Evolutionary conservation across 1,140 invertebrate genomes (phyloP).

Genomic region (Pinna nobilis): DNA sequence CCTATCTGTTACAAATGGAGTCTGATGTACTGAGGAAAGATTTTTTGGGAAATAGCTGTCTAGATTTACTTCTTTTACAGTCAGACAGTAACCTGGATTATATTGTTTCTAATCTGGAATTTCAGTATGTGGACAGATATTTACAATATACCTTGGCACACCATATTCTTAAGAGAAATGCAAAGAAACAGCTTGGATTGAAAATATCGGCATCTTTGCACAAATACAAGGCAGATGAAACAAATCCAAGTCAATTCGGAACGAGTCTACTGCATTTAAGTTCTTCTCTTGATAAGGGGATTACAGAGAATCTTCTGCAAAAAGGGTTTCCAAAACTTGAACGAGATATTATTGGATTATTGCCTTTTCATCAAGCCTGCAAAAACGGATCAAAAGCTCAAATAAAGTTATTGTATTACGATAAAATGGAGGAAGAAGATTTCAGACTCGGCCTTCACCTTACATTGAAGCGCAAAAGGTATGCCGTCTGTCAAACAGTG

Average conservation of each 20-base stretch:
- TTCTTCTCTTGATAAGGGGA: conserved; percentile 29
- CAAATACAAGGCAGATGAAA: not conserved
- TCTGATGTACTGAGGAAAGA: conserved; percentile 37
- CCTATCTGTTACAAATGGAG: conserved; percentile 49
- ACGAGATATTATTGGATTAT: conserved; percentile 37
- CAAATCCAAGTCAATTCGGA: not conserved
- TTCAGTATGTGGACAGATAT: conserved; percentile 28
- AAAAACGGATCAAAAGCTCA: conserved; percentile 30
- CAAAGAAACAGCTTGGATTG: not conserved
- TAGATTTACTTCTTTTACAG: conserved; percentile 34
- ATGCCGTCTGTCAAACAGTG: conserved; percentile 18
- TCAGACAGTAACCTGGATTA: conserved; percentile 17
- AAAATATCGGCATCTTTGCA: not conserved
- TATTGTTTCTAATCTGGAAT: conserved; percentile 39
- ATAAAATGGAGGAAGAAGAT: conserved; percentile 34
- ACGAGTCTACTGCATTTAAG: conserved; percentile 42
- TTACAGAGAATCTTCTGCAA: conserved; percentile 35
- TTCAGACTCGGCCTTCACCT: conserved; percentile 40
- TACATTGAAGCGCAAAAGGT: conserved; percentile 11
- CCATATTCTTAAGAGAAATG: conserved; percentile 18
- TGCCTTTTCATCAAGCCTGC: conserved; percentile 58
- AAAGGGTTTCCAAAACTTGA: conserved; percentile 13
- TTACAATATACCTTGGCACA: conserved; percentile 34
- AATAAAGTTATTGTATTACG: conserved; percentile 32
- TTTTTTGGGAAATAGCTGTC: conserved; percentile 39